Base-by-base conservation (phyloP, 2,113 vertebrate species). In the Sinosuthora webbiana region DNA sequence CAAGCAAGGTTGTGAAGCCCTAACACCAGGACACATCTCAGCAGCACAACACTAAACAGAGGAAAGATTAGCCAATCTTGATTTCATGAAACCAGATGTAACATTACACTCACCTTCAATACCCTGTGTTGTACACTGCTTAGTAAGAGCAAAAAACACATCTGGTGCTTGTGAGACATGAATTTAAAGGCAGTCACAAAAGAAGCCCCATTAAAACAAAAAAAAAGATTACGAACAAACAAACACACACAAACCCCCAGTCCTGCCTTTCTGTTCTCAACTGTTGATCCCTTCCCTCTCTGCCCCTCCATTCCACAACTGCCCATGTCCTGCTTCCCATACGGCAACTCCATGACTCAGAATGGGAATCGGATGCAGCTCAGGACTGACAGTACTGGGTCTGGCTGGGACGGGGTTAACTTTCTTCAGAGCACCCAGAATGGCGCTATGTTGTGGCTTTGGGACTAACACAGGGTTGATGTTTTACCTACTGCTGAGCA, bases 121-220 rank as follows among this genome's bases (percentile, higher is more conserved):
- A 77, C 18, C 18, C n/a, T 20, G 33, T 55, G 63, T 47, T 10
- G 3, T 41, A 13, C 6, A 5, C 4, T 74, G 44, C 14, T 56
- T 19, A 76, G 10, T 28, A 55, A 77, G 49, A 23, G 56, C 14
- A 82, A 90, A 84, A 78, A 27, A 2, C 0, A 1, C 0, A 0
- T 14, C 27, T 42, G 16, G 13, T 78, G 37, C n/a, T 80, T 45
- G 18, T 10, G 5, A 84, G 49, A 47, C 12, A 13, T 11, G 3
- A 57, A 56, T 70, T 82, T 49, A 41, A 65, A 90, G 65, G 31
- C 37, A 88, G 55, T 13, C 22, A 50, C 7, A 28, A 71, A 71
- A 50, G 28, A 79, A 47, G 7, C 1, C 20, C 44, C 33, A 47
- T 4, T 23, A 53, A 47, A 70, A 39, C 13, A 60, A 41, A 49